A percentile compares a stretch with the other conserved stretches of the same genome.
These are phyloP conservation scores for Sebastes cheni DNA, from an alignment of 2,797 vertebrate genomes.

Conservation along the genomic window DNA sequence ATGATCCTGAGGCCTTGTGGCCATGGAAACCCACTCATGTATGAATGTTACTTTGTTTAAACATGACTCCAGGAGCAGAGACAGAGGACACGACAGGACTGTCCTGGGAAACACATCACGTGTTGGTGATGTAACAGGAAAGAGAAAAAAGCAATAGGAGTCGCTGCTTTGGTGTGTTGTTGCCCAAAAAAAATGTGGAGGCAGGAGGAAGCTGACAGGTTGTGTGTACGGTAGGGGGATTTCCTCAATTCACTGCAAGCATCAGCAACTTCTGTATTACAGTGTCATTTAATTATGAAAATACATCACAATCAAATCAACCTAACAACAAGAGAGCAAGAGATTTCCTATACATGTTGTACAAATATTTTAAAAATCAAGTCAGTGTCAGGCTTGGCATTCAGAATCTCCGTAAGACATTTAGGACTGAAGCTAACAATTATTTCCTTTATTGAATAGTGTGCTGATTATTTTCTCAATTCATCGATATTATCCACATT, in stretches of 20 bases:
- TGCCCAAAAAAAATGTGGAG: neutral
- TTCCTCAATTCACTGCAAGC: neutral
- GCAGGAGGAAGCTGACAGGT: constrained; percentile 9
- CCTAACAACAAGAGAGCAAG: neutral
- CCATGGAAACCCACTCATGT: constrained; percentile 80
- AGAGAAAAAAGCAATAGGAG: neutral
- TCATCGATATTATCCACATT: neutral
- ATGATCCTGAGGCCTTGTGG: constrained; percentile 72
- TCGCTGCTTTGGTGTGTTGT: constrained; percentile 4
- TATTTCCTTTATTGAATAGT: neutral
- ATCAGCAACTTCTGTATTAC: neutral
- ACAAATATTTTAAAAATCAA: neutral
- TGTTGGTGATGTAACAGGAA: constrained; percentile 68
- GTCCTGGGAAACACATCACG: constrained; percentile 60
- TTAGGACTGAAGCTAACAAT: neutral
- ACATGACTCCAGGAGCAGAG: constrained; percentile 73
- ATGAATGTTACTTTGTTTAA: constrained; percentile 82
- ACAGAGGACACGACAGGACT: constrained; percentile 54
- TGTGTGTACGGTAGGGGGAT: neutral
- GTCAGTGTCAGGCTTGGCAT: neutral
- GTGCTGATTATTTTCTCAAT: neutral
- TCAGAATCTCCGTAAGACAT: neutral
- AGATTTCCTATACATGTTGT: neutral
- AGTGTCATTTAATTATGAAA: neutral
- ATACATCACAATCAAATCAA: neutral